A percentile compares a stretch with the other conserved stretches of the same genome.
Evolutionary conservation across 2,113 vertebrate species (phyloP).

Genomic region (Prolemur simus): DNA sequence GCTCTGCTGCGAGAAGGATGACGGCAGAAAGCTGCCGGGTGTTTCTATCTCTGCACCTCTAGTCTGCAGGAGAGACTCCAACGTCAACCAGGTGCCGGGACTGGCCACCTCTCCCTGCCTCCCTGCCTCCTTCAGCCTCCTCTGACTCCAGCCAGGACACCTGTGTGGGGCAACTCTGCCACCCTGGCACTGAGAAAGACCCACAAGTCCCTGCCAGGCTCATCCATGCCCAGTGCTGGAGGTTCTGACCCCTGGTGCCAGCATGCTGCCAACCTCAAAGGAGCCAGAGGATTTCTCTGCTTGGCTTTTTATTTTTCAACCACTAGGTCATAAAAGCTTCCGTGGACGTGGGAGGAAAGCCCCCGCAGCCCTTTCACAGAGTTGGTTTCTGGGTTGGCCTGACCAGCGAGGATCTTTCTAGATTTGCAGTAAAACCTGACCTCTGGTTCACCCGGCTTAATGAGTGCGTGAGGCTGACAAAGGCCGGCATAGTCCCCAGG

Average conservation of each 20-base stretch:
- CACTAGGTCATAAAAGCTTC: background rate
- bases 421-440: slow-evolving; percentile 73
- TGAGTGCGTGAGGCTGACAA: slow-evolving; percentile 76
- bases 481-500: slow-evolving; percentile 54
- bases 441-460: slow-evolving; percentile 75
- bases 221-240: fast-evolving
- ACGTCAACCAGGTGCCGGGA: fast-evolving
- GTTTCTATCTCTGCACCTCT: background rate
- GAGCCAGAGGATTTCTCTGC: background rate
- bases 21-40: fast-evolving
- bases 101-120: background rate
- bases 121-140: background rate
- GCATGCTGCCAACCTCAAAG: fast-evolving
- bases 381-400: slow-evolving; percentile 50
- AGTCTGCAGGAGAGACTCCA: background rate
- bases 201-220: fast-evolving
- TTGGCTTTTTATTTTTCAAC: fast-evolving
- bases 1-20: fast-evolving
- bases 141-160: background rate
- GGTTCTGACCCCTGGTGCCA: background rate
- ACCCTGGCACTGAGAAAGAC: fast-evolving
- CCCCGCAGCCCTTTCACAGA: background rate
- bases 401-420: slow-evolving; percentile 69
- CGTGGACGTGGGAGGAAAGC: background rate
- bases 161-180: background rate